Conservation (phyloP, 2,888 invertebrate species). For the Leptopterna dolabrata region DNA sequence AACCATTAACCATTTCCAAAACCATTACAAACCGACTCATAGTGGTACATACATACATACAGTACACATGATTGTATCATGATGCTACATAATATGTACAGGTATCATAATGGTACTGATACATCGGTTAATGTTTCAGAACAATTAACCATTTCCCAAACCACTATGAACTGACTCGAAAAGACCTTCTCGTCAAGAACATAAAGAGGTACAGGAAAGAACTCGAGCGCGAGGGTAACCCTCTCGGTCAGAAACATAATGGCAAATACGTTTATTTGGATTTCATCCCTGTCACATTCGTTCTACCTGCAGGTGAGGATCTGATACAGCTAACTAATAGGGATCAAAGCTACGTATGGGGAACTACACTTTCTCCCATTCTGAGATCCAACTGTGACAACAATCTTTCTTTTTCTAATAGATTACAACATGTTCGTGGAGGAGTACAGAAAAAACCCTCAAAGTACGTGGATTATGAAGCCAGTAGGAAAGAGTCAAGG, state of each 20-base stretch:
- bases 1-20: too few relatives aligned
- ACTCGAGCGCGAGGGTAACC: slow-evolving; percentile 88
- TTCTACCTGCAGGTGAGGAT: slow-evolving; percentile 79
- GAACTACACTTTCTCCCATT: too few relatives aligned
- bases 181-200: slow-evolving; percentile 95
- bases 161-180: slow-evolving; percentile 93
- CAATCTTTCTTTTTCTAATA: slow-evolving; percentile 33
- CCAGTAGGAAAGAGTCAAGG: slow-evolving; percentile 95
- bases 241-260: slow-evolving; percentile 82
- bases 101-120: too few relatives aligned
- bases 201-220: slow-evolving; percentile 94
- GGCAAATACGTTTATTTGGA: slow-evolving; percentile 85
- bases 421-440: slow-evolving; percentile 98
- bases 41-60: too few relatives aligned
- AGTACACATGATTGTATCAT: too few relatives aligned
- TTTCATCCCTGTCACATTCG: slow-evolving; percentile 93
- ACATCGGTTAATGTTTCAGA: slow-evolving; percentile 68
- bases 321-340: background rate
- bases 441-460: slow-evolving; percentile 92
- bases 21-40: too few relatives aligned
- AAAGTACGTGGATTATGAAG: slow-evolving; percentile 98
- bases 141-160: slow-evolving; percentile 97
- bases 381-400: too few relatives aligned
- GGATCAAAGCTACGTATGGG: too few relatives aligned
- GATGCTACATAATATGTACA: too few relatives aligned